Conservation (phyloP, 1,140 invertebrate species). For the Leptestheria dahalacensis region DNA sequence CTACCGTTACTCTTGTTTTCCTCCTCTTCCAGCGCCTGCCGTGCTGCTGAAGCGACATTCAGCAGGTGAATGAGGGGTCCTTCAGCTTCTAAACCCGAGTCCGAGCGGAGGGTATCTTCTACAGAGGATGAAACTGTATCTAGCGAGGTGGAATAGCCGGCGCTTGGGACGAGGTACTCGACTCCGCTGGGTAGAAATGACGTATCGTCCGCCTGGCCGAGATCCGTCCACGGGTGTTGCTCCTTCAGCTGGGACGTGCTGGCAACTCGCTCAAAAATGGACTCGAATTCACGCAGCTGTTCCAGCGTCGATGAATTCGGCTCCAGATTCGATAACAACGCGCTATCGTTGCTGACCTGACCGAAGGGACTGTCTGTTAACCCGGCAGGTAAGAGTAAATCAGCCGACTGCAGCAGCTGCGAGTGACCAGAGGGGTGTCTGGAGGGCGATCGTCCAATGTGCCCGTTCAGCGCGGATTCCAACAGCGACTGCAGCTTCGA, state of each 20-base stretch:
- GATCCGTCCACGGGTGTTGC: constrained; percentile 24
- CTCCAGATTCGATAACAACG: constrained; percentile 7
- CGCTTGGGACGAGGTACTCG: constrained; percentile 5
- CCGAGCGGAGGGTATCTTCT: constrained; percentile 18
- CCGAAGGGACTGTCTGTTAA: constrained; percentile 1
- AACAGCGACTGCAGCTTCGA: constrained; percentile 18
- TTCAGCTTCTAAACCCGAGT: constrained; percentile 10
- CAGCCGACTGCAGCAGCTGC: neutral
- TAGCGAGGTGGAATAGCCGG: constrained; percentile 5
- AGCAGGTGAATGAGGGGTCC: constrained; percentile 12
- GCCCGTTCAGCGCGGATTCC: constrained; percentile 12
- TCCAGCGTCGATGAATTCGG: constrained; percentile 40
- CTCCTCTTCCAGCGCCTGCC: constrained; percentile 10
- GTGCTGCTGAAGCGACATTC: constrained; percentile 11
- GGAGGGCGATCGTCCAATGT: constrained; percentile 10
- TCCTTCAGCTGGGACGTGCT: constrained; percentile 42
- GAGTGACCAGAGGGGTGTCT: neutral
- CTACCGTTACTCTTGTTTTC: constrained; percentile 2
- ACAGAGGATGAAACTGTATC: constrained; percentile 21
- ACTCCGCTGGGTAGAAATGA: constrained; percentile 5
- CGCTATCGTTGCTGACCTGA: neutral
- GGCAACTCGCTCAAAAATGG: constrained; percentile 50
- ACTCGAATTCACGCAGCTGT: constrained; percentile 62
- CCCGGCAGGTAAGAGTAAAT: neutral
- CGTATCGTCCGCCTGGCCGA: constrained; percentile 18